Base-by-base conservation (phyloP, 1,140 invertebrate species). In the Drosophila athabasca region DNA sequence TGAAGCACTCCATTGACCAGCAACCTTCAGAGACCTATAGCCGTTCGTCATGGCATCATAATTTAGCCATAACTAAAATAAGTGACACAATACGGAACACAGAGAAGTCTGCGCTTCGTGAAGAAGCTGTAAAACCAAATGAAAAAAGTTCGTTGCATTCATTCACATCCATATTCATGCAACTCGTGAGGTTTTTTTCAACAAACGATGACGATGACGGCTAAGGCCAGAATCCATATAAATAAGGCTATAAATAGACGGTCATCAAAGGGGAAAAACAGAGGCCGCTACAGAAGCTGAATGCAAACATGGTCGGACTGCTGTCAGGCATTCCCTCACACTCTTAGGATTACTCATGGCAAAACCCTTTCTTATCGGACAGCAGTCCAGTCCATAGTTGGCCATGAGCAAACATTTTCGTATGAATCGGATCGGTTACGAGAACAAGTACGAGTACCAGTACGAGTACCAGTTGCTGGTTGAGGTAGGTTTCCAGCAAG, bases 31-130 rank as follows among this genome's bases (percentile, higher is more conserved):
- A 68, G 76, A 31, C 43, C 76, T 67, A 76, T 68, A 61, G 58
- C 24, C 22, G 11, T 13, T 13, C 35, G 35, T 39, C 35, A 39
- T 13, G 11, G 35, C 35, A 49, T 61, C 45, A 61, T 62, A 78
- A 82, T 72, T 81, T 44, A 61, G 57, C 29, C 22, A 48, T 43
- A 65, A 39, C 35, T 39, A 57, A 62, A 49, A 55, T 31, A 57
- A 54, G 22, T 87, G 81, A 78, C 78, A 87, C 58, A 85, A 85
- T 66, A 59, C 81, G 73, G 81, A 85, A 85, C 55, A 65, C 43
- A 55, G 41, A 62, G 60, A 68, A 53, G 39, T 54, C 26, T 41
- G 15, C 19, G 13, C 61, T 22, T 35, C 68, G 54, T 53, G 58
- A 57, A 48, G 51, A 67, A 55, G 49, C 48, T 64, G 44, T 41